These are phyloP conservation scores for Calonectris borealis DNA, from an alignment of 2,113 vertebrate genomes.

Conservation along the genomic window DNA sequence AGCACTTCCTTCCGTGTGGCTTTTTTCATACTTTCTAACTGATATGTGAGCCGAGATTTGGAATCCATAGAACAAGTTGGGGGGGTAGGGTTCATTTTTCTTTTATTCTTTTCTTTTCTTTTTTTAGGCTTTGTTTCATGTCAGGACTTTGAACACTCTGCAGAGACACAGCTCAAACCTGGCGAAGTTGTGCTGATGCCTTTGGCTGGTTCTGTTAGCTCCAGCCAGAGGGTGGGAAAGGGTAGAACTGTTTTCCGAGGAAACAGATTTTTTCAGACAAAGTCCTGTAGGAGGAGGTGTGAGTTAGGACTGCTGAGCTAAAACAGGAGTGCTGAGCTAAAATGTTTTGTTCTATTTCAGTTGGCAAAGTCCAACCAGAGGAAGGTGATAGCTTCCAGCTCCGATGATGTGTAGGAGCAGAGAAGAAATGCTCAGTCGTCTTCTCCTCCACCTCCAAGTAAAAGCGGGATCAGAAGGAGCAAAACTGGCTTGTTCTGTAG, in stretches of 20 bases:
- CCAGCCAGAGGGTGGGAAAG: neutral
- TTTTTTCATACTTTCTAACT: neutral
- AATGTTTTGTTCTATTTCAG: neutral
- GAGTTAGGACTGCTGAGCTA: neutral
- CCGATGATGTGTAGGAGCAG: neutral
- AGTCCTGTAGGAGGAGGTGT: neutral
- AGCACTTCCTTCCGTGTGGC: neutral
- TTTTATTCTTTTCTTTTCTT: fast-evolving
- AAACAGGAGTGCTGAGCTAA: neutral
- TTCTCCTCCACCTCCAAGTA: neutral
- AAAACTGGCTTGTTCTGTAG: neutral
- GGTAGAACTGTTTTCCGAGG: neutral
- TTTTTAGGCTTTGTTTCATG: neutral
- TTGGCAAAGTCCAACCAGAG: neutral
- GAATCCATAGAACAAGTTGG: neutral
- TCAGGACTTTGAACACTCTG: neutral
- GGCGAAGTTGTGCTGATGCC: fast-evolving
- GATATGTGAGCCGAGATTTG: neutral
- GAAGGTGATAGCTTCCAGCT: neutral
- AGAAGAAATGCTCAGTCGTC: neutral
- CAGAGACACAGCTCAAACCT: neutral
- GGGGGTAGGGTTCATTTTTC: neutral
- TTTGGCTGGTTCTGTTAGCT: neutral
- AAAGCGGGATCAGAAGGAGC: neutral
- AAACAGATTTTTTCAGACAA: neutral